Evolutionary conservation across 2,888 invertebrate species (phyloP).

Genomic region (Ethmia dodecea): DNA sequence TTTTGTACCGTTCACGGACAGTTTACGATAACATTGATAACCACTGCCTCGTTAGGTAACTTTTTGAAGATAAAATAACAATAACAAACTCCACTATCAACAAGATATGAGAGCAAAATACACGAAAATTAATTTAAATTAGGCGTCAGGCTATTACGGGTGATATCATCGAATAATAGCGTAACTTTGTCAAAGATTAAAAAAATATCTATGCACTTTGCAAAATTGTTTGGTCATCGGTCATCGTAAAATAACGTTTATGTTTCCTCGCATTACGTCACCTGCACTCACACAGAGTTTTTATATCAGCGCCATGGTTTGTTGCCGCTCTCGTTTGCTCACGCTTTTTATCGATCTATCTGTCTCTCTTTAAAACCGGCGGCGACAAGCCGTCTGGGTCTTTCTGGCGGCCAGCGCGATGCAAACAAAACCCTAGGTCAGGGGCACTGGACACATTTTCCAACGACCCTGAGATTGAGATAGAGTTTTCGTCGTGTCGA

Average conservation of each 20-base stretch:
- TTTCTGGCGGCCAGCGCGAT: constrained; percentile 52
- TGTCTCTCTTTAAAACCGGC: constrained; percentile 55
- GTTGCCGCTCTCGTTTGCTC: constrained; percentile 45
- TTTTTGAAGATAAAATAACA: too few relatives aligned
- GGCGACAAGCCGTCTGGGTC: constrained; percentile 76
- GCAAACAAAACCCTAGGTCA: constrained; percentile 71
- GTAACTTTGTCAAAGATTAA: too few relatives aligned
- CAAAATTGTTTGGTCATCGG: too few relatives aligned
- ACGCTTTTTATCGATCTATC: constrained; percentile 32
- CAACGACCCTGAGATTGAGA: constrained; percentile 26
- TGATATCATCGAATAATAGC: too few relatives aligned
- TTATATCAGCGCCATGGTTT: constrained; percentile 52
- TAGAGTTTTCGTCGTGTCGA: constrained; percentile 30
- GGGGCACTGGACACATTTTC: constrained; percentile 63
- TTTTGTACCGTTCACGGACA: constrained; percentile 12
- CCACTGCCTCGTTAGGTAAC: background rate
- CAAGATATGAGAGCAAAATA: too few relatives aligned
- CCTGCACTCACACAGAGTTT: constrained; percentile 41
- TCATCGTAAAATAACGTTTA: too few relatives aligned
- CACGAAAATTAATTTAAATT: too few relatives aligned
- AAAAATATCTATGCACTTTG: too few relatives aligned
- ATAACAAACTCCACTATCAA: too few relatives aligned
- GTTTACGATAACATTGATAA: constrained; percentile 19
- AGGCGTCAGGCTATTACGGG: too few relatives aligned
- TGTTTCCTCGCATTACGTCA: constrained; percentile 51